These are phyloP conservation scores for Cataglyphis albicans DNA, from an alignment of 2,888 invertebrate genomes.

Conservation along the genomic window DNA sequence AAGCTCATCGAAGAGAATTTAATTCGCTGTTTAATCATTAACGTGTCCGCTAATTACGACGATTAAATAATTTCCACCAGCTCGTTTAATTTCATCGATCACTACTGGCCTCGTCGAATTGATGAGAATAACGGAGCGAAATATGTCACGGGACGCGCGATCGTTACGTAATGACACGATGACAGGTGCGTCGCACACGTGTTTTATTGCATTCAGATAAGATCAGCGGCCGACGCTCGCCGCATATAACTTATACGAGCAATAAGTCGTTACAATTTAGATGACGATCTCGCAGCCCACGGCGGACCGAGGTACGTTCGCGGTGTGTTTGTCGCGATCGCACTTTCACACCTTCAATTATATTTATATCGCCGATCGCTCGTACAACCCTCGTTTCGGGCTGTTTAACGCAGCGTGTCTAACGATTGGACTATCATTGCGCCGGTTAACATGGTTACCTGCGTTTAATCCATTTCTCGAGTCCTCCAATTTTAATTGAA, in stretches of 20 bases:
- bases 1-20: not conserved
- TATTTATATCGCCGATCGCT: slow-evolving; percentile 15
- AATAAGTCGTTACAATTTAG: slow-evolving; percentile 71
- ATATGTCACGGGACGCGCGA: slow-evolving; percentile 38
- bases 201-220: slow-evolving; percentile 76
- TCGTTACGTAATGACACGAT: slow-evolving; percentile 78
- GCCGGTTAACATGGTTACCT: not conserved
- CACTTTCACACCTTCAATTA: slow-evolving; percentile 64
- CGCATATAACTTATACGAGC: slow-evolving; percentile 77
- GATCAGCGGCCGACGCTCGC: slow-evolving; percentile 68
- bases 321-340: slow-evolving; percentile 42
- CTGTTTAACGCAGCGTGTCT: slow-evolving; percentile 42
- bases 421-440: slow-evolving; percentile 43
- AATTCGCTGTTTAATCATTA: not conserved
- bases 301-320: slow-evolving; percentile 59
- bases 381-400: not conserved
- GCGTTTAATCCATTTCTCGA: slow-evolving; percentile 11
- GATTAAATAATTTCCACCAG: slow-evolving; percentile 24
- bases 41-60: slow-evolving; percentile 13
- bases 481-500: slow-evolving; percentile 5
- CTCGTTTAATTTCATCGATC: slow-evolving; percentile 62
- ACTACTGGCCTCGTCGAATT: slow-evolving; percentile 20
- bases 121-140: slow-evolving; percentile 38
- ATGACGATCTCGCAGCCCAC: slow-evolving; percentile 68
- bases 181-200: slow-evolving; percentile 78